A percentile compares a stretch with the other conserved stretches of the same genome.
These are phyloP conservation scores for Tenthredo distinguenda DNA, from an alignment of 2,888 invertebrate species.

Conservation along the genomic window DNA sequence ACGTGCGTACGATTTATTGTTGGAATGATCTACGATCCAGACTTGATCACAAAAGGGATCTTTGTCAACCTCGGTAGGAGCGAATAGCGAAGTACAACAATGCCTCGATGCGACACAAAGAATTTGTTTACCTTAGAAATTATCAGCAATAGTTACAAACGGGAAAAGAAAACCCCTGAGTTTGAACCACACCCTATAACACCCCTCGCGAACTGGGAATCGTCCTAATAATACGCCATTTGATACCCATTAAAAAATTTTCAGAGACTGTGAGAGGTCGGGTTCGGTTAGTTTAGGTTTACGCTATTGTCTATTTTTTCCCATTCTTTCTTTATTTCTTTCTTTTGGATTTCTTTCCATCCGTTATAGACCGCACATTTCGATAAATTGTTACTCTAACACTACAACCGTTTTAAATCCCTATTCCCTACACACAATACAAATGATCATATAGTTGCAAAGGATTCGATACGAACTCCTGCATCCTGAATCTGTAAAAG, in stretches of 20 bases:
- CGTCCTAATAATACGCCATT: conserved; percentile 13
- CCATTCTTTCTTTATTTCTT: not conserved
- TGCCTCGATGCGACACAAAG: conserved; percentile 39
- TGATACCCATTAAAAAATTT: conserved; percentile 37
- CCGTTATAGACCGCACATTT: not conserved
- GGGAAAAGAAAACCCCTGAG: not conserved
- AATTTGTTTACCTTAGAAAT: conserved; percentile 64
- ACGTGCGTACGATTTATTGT: conserved; percentile 7
- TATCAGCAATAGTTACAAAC: conserved; percentile 57
- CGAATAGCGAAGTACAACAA: conserved; percentile 37
- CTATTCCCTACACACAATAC: not conserved
- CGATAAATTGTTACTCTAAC: conserved; percentile 17
- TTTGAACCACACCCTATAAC: not conserved
- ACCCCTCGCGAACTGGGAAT: not conserved
- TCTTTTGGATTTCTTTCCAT: not conserved
- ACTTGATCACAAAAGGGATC: conserved; percentile 51
- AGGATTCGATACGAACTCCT: conserved; percentile 32
- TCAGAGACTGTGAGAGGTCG: not conserved
- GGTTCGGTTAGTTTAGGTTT: conserved; percentile 15
- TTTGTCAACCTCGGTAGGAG: conserved; percentile 41
- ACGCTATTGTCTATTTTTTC: not conserved
- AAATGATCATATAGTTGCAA: not conserved
- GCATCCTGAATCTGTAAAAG: not conserved
- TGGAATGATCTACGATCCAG: conserved; percentile 51
- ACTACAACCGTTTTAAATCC: conserved; percentile 4